Evolutionary conservation across 2,113 vertebrate species (phyloP).

Genomic region (Tragelaphus strepsiceros): DNA sequence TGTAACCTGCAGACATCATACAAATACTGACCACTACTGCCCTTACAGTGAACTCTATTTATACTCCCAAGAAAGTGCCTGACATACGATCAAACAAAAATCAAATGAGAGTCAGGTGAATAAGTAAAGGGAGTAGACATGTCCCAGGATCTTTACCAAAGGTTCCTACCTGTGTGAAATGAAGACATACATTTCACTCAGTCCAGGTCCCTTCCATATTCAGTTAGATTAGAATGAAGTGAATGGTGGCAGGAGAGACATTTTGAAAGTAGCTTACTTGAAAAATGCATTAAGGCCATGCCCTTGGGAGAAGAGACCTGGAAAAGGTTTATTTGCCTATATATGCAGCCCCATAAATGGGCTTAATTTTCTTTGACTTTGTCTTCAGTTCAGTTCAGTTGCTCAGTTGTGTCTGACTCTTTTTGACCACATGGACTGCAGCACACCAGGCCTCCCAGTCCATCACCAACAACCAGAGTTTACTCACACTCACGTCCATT

Average conservation of each 20-base stretch:
- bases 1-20: neutral
- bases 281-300: neutral
- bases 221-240: neutral
- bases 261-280: neutral
- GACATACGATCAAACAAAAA: neutral
- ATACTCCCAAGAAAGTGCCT: neutral
- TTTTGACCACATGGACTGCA: neutral
- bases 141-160: neutral
- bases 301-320: neutral
- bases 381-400: neutral
- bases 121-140: neutral
- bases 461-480: neutral
- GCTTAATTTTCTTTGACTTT: neutral
- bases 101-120: neutral
- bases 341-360: neutral
- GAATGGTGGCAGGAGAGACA: neutral
- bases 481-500: neutral
- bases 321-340: neutral
- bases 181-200: neutral
- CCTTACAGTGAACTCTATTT: neutral
- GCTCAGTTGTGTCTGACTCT: rapidly evolving
- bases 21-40: neutral
- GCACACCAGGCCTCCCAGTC: neutral
- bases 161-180: neutral
- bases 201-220: neutral